These are phyloP conservation scores for Grammomys dolichurus DNA, from an alignment of 2,113 vertebrate genomes.

Conservation along the genomic window DNA sequence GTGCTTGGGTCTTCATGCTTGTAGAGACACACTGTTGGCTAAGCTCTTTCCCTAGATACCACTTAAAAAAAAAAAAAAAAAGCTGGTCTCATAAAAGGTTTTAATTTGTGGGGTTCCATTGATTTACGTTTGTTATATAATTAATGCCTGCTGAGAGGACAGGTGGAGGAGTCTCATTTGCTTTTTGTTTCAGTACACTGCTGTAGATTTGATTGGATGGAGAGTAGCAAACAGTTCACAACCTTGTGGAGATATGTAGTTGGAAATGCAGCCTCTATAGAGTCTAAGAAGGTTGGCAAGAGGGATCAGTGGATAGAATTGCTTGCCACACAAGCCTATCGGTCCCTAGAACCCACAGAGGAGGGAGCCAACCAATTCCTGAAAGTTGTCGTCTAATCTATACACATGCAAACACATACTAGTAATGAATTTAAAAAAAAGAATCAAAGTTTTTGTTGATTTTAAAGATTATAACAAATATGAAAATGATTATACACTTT, in stretches of 20 bases:
- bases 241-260: not conserved
- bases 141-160: not conserved
- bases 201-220: not conserved
- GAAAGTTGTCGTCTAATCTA: not conserved
- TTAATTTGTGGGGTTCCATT: not conserved
- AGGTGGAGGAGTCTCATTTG: not conserved
- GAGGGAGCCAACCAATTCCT: not conserved
- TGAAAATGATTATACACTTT: not conserved
- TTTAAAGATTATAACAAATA: conserved; percentile 48
- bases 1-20: not conserved
- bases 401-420: not conserved
- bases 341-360: not conserved
- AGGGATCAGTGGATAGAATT: not conserved
- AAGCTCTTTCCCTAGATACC: not conserved
- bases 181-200: not conserved
- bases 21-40: not conserved
- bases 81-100: not conserved
- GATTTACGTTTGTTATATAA: not conserved
- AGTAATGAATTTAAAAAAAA: not conserved
- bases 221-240: not conserved
- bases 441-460: conserved; percentile 32
- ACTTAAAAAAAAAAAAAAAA: not conserved
- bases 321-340: not conserved
- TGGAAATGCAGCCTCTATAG: not conserved
- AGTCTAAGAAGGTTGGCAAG: not conserved